phyloP scores from a whole-genome alignment of 2,888 invertebrate species.

The Cyclophora punctaria region DNA sequence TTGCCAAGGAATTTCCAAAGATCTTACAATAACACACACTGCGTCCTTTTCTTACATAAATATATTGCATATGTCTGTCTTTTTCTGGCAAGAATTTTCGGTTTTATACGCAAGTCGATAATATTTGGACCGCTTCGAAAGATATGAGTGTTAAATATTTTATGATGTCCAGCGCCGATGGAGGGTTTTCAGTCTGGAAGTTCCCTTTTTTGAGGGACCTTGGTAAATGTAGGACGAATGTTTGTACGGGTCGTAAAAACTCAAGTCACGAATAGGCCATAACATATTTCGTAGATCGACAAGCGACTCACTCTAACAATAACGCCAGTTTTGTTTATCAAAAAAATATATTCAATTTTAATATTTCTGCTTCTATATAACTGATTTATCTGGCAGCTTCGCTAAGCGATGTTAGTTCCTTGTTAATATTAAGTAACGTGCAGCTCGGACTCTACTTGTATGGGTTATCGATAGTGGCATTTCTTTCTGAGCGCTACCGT shows the following conservation, averaged over 20 bases:
- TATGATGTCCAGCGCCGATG: conserved; percentile 62
- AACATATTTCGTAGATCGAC: background rate
- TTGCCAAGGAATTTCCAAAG: conserved; percentile 68
- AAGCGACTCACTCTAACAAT: too few relatives aligned
- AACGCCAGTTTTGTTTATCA: too few relatives aligned
- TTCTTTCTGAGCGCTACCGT: too few relatives aligned
- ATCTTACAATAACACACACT: conserved; percentile 57
- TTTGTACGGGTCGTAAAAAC: background rate
- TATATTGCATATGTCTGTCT: conserved; percentile 40
- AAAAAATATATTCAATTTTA: too few relatives aligned
- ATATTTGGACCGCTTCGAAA: conserved; percentile 62
- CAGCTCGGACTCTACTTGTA: too few relatives aligned
- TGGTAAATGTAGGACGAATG: background rate
- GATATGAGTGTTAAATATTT: conserved; percentile 72
- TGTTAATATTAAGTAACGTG: too few relatives aligned
- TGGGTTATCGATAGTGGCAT: too few relatives aligned
- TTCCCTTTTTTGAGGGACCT: conserved; percentile 1
- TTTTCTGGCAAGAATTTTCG: conserved; percentile 53
- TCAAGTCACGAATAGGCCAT: background rate
- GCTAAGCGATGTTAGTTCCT: too few relatives aligned
- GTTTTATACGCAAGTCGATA: conserved; percentile 69
- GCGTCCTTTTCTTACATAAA: conserved; percentile 48
- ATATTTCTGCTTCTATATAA: too few relatives aligned
- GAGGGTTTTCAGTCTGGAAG: conserved; percentile 31
- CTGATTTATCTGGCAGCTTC: too few relatives aligned